Conservation (phyloP, 2,888 invertebrate species). For the Limnephilus auricula region DNA sequence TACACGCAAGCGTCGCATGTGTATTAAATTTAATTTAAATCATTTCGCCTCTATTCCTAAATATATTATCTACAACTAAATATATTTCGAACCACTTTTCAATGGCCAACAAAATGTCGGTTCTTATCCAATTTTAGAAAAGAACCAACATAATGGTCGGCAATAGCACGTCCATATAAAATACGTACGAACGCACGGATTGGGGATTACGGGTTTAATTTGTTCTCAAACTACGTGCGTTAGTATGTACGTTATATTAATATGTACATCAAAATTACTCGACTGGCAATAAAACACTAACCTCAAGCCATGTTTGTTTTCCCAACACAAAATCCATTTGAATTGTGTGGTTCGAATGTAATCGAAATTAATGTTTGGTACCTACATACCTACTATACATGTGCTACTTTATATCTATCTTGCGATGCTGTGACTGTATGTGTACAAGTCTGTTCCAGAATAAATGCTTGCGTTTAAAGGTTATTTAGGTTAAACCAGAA, state of each 20-base stretch:
- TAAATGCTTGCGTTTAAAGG: neutral
- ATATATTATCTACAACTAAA: neutral
- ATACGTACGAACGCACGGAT: neutral
- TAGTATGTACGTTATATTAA: neutral
- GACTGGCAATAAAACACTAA: neutral
- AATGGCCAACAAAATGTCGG: neutral
- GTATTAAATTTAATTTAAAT: neutral
- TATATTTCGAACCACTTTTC: neutral
- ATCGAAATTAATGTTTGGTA: neutral
- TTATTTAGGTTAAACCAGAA: neutral
- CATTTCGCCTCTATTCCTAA: neutral
- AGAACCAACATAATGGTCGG: neutral
- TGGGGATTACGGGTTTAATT: neutral
- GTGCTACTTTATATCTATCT: neutral
- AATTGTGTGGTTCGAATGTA: conserved; percentile 2
- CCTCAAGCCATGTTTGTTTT: neutral
- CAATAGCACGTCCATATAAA: neutral
- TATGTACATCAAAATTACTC: neutral
- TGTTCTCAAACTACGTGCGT: neutral
- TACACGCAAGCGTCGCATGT: neutral
- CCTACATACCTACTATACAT: neutral
- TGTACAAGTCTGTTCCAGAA: too few species aligned
- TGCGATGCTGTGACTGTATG: neutral
- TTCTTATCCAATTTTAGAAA: neutral
- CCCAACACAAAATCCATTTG: neutral